These are phyloP conservation scores for Watersipora subatra DNA, from an alignment of 1,140 invertebrate genomes.

Conservation along the genomic window DNA sequence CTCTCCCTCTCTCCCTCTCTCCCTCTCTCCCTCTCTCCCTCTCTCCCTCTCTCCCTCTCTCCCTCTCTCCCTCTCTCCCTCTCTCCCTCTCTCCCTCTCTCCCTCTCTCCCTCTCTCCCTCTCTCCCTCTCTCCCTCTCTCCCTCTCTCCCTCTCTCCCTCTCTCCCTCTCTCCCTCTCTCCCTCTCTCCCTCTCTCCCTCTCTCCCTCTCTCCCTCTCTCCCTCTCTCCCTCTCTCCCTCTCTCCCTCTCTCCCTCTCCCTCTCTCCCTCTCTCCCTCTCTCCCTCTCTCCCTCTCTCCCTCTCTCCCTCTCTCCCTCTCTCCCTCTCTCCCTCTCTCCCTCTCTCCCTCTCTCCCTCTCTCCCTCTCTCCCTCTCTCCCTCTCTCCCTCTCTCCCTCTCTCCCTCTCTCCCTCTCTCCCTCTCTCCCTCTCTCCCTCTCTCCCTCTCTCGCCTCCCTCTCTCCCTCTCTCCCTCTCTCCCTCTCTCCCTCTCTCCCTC, in stretches of 20 bases:
- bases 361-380: slow-evolving; percentile 1
- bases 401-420: slow-evolving; percentile 1
- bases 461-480: slow-evolving; percentile 1
- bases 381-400: slow-evolving; percentile 1
- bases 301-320: neutral
- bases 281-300: neutral
- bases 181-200: slow-evolving; percentile 1
- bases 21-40: slow-evolving; percentile 1
- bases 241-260: slow-evolving; percentile 1
- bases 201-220: slow-evolving; percentile 1
- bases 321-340: slow-evolving; percentile 1
- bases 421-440: slow-evolving; percentile 1
- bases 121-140: slow-evolving; percentile 1
- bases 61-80: slow-evolving; percentile 1
- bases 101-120: slow-evolving; percentile 1
- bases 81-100: slow-evolving; percentile 1
- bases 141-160: slow-evolving; percentile 1
- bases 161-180: slow-evolving; percentile 1
- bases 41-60: slow-evolving; percentile 1
- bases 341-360: neutral
- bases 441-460: neutral
- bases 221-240: slow-evolving; percentile 1
- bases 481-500: slow-evolving; percentile 1
- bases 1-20: slow-evolving; percentile 1
- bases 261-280: neutral